Base-by-base conservation (phyloP, 1,140 invertebrate species). In the Semibalanus balanoides region DNA sequence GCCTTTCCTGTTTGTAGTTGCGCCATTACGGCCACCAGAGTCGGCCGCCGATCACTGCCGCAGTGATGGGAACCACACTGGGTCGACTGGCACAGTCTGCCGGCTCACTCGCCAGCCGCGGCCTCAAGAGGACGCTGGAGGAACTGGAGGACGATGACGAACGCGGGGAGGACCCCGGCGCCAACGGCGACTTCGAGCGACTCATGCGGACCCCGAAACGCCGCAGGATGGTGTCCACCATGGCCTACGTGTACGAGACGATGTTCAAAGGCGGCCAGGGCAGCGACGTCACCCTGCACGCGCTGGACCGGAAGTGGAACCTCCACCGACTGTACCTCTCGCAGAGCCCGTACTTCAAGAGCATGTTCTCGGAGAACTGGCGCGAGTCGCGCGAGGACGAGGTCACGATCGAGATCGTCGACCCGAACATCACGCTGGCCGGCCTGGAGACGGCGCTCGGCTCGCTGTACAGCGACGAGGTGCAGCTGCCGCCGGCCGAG, bases 291-390 rank as follows among this genome's bases (percentile, higher is more conserved):
- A 64, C 51, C 3, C 51, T 64, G 22, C 51, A 64, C 22, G 51
- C 51, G 14, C 51, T 64, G 11, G 51, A 19, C 11, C 51, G 51
- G 9, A 64, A 64, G 51, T 64, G 51, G 51, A 7, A 25, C 11
- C 51, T 64, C 7, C 51, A 64, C 22, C 11, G 22, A 19, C 51
- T 64, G 1, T 64, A 64, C 22, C 51, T 64, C 11, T 84, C 86
- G 77, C 82, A 93, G 87, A 92, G 90, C 81, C 90, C 90, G 3
- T 93, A 93, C 82, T 93, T 93, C 84, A 86, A 87, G 25, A 92
- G 90, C 81, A 93, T 94, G 92, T 93, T 94, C 83, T 91, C 88
- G 81, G 92, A 92, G 11, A 88, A 88, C 22, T 94, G 92, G 92
- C 87, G 87, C 81, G 92, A 94, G 83, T 86, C 89, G 5, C 86